Base-by-base conservation (phyloP, 2,113 vertebrate genomes). In the Proterorhinus semilunaris region DNA sequence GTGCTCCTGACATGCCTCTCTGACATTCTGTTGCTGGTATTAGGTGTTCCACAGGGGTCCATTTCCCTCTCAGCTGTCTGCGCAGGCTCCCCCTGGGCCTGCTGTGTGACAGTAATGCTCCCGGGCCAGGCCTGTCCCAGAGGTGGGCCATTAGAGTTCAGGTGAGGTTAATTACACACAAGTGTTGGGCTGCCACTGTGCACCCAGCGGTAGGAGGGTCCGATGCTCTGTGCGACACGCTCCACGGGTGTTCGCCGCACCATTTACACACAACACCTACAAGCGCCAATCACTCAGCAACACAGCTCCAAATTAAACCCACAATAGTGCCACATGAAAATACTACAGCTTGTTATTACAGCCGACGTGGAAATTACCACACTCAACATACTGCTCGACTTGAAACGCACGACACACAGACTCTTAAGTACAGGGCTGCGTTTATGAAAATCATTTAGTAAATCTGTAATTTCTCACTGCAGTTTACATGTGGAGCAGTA, bases 151-250 rank as follows among this genome's bases (percentile, higher is more conserved):
- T 92, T 92, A 91, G 84, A 85, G 89, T 87, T 90, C 88, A 91
- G 90, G 91, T 89, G 90, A 92, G 91, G 91, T 90, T 93, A 90
- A 91, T 93, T 92, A 90, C 84, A 85, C 86, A 87, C 83, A 90
- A 90, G 88, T 90, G 90, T 89, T 87, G 86, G 87, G 80, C 77
- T 83, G 85, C 89, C 73, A 88, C 87, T 88, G 81, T 76, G 88
- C 69, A 5, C 83, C 62, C 71, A 76, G 79, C 66, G 66, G 83
- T 79, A 72, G 78, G 84, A 87, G 78, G 85, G 82, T 74, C 83
- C 71, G 81, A 36, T 76, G 86, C 69, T 72, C 80, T 86, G 76
- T 75, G 71, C 73, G 84, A 83, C 84, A 86, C 10, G 75, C 82
- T 84, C 78, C 73, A 51, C 71, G 86, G 83, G 85, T 80, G 87